Base-by-base conservation (phyloP, 2,888 invertebrate species). In the Lamproptera curius region DNA sequence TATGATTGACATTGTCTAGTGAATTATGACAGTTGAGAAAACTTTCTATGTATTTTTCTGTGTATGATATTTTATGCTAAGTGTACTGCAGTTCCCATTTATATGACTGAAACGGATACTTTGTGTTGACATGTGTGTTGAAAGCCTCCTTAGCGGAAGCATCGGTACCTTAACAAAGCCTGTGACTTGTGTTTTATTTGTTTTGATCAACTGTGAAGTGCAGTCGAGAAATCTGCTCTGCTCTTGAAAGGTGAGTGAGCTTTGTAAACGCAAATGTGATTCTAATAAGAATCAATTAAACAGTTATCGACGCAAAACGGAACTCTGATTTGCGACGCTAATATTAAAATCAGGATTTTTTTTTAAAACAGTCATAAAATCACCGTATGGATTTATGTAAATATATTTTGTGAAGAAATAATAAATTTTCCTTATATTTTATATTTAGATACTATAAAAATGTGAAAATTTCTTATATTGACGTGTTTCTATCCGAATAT, bases 141-240 rank as follows among this genome's bases (percentile, higher is more conserved):
- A 44, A 41, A 35, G 41, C 44, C 15, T 36, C 44, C 16, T 10
- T 36, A 31, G 36, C 41, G 41, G 44, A 44, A 40, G 40, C 39
- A 36, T 28, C 16, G 17, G 36, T 49, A 44, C 44, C 49, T 44
- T 44, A 36, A 40, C 26, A 16, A 36, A 41, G 28, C 39, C 49
- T 41, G 49, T 49, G 49, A 44, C 49, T 49, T 44, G 49, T 49
- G 44, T 31, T 39, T 36, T 49, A 35, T 49, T 49, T 44, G 23
- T 49, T 44, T 49, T 49, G 35, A 49, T 49, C 55, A 55, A 57
- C 57, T 61, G 61, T 61, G 61, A 52, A 58, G 57, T 59, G 57
- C 53, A 50, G 53, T 51, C 42, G 41, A 35, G 40, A 20, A 35
- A 45, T 50, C 44, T 37, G 8, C 23, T 49, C 51, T 41, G 49